Percentiles rank a stretch among this genome's conserved stretches.
Conservation (phyloP, 2,797 vertebrate species). For the Eospalax fontanierii region DNA sequence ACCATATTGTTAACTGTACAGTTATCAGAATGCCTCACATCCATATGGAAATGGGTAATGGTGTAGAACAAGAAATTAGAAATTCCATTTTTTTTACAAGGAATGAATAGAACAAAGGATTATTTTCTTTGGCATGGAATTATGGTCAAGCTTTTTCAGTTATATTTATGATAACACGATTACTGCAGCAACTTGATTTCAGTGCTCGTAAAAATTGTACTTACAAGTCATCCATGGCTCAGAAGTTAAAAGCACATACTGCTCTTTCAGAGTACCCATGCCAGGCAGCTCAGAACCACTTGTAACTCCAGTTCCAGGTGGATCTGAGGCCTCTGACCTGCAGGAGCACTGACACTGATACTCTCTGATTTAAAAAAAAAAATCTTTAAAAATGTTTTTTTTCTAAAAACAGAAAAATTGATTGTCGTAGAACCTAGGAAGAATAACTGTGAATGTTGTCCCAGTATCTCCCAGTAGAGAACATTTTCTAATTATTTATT, state of each 20-base stretch:
- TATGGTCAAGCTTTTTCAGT: conserved; percentile 19
- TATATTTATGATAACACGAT: background rate
- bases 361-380: background rate
- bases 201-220: conserved; percentile 6
- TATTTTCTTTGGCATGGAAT: background rate
- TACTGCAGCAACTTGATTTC: conserved; percentile 26
- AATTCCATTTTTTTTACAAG: conserved; percentile 43
- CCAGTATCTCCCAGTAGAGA: background rate
- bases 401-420: background rate
- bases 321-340: background rate
- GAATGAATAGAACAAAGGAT: background rate
- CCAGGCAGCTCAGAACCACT: background rate
- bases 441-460: background rate
- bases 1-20: background rate
- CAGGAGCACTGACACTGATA: too few species aligned
- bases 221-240: background rate
- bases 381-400: conserved; percentile 2
- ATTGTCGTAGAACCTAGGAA: background rate
- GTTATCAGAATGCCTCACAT: conserved; percentile 17
- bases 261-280: background rate
- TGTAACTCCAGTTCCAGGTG: background rate
- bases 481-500: background rate
- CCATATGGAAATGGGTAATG: background rate
- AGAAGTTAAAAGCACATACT: background rate
- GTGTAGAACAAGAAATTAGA: conserved; percentile 42